These are phyloP conservation scores for Heteromyza rotundicornis DNA, from an alignment of 2,888 invertebrate genomes.

Conservation along the genomic window DNA sequence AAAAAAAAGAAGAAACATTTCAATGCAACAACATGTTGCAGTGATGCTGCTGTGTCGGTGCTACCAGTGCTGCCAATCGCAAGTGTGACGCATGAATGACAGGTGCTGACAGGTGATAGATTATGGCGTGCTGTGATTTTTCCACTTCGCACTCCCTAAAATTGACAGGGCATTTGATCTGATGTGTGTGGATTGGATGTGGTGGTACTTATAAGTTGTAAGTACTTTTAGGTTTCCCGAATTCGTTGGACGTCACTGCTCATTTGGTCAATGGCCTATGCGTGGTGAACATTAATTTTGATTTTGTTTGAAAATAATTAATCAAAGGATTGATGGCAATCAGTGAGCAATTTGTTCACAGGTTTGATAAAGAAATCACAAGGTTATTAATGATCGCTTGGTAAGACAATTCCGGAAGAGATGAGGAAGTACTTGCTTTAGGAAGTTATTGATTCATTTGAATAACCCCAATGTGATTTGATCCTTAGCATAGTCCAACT, in stretches of 20 bases:
- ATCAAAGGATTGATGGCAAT: slow-evolving; percentile 22
- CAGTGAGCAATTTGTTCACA: slow-evolving; percentile 22
- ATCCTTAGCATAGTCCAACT: too few species aligned
- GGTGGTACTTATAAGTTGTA: not conserved
- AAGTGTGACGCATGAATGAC: slow-evolving; percentile 59
- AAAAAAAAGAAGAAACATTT: too few species aligned
- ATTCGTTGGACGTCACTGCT: too few species aligned
- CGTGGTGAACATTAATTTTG: not conserved
- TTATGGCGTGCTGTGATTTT: slow-evolving; percentile 41
- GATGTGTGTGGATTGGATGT: slow-evolving; percentile 23
- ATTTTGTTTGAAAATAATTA: slow-evolving; percentile 10
- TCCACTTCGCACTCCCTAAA: not conserved
- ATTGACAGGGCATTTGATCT: not conserved
- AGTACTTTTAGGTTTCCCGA: not conserved
- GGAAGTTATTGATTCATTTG: too few species aligned
- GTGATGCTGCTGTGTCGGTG: slow-evolving; percentile 22
- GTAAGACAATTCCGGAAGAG: not conserved
- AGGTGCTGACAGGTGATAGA: slow-evolving; percentile 63
- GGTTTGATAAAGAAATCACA: slow-evolving; percentile 4
- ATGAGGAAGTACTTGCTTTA: not conserved
- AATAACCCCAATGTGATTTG: too few species aligned
- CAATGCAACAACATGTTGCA: not conserved
- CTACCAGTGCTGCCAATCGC: slow-evolving; percentile 49
- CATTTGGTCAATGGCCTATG: not conserved
- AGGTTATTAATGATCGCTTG: not conserved